These are phyloP conservation scores for Beris morrisii DNA, from an alignment of 2,888 invertebrate species.

Conservation along the genomic window DNA sequence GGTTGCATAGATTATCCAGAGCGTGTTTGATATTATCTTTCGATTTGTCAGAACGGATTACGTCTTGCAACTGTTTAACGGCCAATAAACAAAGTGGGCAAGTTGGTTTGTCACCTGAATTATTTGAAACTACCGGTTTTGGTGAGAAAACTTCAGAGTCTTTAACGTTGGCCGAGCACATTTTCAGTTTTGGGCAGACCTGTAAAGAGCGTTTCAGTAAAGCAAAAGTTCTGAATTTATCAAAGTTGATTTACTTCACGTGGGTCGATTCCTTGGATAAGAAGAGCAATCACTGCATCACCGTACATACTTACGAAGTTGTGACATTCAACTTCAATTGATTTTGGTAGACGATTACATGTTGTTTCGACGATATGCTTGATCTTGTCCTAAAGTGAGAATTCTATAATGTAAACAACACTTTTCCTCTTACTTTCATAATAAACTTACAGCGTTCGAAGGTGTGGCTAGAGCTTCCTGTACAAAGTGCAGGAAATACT, in stretches of 20 bases:
- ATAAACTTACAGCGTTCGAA: constrained; percentile 63
- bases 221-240: neutral
- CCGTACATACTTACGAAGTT: constrained; percentile 79
- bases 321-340: constrained; percentile 67
- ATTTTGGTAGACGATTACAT: constrained; percentile 68
- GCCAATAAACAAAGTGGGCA: constrained; percentile 86
- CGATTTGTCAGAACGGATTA: constrained; percentile 73
- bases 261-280: constrained; percentile 65
- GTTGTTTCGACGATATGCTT: constrained; percentile 67
- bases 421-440: neutral
- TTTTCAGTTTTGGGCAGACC: constrained; percentile 68
- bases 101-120: constrained; percentile 62
- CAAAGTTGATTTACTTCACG: constrained; percentile 41
- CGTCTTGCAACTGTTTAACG: constrained; percentile 72
- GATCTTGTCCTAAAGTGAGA: constrained; percentile 64
- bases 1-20: constrained; percentile 69
- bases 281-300: constrained; percentile 73
- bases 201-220: neutral
- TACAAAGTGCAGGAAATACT: constrained; percentile 78
- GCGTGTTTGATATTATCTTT: constrained; percentile 72
- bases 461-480: constrained; percentile 73
- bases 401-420: constrained; percentile 13
- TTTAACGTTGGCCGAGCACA: constrained; percentile 65
- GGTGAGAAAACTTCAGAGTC: constrained; percentile 61
- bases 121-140: constrained; percentile 42